Conservation (phyloP, 2,113 vertebrate species). For the Oxyura jamaicensis region DNA sequence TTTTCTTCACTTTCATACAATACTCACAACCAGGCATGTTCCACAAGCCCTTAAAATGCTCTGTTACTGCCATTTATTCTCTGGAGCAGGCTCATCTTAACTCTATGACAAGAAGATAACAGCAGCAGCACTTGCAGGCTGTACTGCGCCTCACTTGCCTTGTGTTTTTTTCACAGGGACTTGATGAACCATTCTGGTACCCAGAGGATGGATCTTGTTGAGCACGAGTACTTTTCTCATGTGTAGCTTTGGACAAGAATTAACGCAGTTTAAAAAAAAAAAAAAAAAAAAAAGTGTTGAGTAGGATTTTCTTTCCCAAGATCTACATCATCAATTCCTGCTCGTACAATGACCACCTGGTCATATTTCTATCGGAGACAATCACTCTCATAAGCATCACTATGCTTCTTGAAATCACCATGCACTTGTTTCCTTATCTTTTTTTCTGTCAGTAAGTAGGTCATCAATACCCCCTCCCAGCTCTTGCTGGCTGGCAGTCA, state of each 20-base stretch:
- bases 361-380: not conserved
- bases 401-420: not conserved
- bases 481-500: not conserved
- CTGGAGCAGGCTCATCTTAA: not conserved
- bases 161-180: not conserved
- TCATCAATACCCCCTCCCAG: not conserved
- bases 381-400: not conserved
- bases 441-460: not conserved
- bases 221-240: not conserved
- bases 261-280: not conserved
- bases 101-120: not conserved
- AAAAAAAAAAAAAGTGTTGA: not conserved
- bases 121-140: not conserved
- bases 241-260: not conserved
- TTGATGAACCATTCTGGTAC: rapidly evolving
- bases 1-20: not conserved
- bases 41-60: not conserved
- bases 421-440: not conserved
- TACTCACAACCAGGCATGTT: not conserved
- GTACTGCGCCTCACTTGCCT: not conserved
- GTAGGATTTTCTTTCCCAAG: not conserved
- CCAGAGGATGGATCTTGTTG: not conserved
- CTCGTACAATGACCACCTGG: not conserved
- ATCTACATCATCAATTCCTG: not conserved
- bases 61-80: not conserved